Evolutionary conservation across 92 coral and sea anemone genomes (phyloP).

Genomic region (Zoanthus gigantus): DNA sequence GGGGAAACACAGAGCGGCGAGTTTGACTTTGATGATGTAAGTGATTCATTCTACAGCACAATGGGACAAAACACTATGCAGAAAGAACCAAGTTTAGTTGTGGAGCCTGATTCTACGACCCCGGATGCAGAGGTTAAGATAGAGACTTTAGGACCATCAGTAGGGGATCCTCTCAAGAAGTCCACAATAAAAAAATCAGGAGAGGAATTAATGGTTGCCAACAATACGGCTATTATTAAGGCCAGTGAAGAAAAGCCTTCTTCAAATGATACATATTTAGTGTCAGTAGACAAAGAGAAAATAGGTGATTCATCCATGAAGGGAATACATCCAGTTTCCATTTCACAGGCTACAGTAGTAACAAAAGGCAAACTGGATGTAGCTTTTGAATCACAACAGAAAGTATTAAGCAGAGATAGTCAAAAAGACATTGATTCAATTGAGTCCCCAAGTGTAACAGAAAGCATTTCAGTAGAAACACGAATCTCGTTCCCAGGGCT

Average conservation of each 20-base stretch:
- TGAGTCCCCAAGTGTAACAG: neutral
- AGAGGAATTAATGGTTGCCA: neutral
- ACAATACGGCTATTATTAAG: neutral
- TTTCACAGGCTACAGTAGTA: neutral
- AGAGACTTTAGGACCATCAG: neutral
- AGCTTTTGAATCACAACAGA: neutral
- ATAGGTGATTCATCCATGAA: neutral
- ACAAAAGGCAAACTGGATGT: neutral
- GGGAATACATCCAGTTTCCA: neutral
- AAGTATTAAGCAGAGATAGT: neutral
- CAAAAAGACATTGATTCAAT: neutral
- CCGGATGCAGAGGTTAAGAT: neutral
- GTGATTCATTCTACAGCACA: conserved; percentile 65
- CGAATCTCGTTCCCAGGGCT: neutral
- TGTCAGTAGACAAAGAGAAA: neutral
- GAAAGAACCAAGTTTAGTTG: neutral
- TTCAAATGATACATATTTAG: neutral
- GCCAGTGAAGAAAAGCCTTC: neutral
- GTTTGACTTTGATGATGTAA: conserved; percentile 80
- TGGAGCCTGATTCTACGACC: conserved; percentile 39
- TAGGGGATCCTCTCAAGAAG: neutral
- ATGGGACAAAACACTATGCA: conserved; percentile 49
- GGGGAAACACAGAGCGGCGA: conserved; percentile 65
- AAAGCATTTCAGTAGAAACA: neutral
- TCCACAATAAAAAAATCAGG: neutral